phyloP scores from a whole-genome alignment of 1,140 invertebrate genomes.

The Oreohelix idahoensis region DNA sequence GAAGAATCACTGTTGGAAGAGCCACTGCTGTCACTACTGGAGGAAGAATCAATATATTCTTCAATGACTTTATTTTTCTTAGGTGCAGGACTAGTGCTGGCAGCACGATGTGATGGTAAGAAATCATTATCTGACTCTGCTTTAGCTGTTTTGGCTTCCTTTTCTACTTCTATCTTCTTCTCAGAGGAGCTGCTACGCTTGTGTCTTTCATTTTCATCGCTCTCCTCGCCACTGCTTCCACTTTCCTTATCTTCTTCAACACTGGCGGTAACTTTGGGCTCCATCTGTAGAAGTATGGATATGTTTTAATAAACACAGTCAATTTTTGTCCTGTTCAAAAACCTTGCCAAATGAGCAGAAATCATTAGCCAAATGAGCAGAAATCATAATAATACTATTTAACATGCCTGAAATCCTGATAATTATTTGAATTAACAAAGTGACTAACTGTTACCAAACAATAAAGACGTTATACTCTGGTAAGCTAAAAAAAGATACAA shows the following conservation, averaged over 20 bases:
- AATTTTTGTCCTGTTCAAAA: no score
- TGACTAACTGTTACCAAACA: no score
- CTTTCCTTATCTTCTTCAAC: neutral
- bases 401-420: no score
- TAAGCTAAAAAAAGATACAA: no score
- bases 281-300: neutral
- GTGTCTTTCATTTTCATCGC: conserved; percentile 11
- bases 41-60: conserved; percentile 26
- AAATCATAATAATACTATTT: no score
- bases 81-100: conserved; percentile 12
- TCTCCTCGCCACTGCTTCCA: conserved; percentile 4
- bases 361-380: no score
- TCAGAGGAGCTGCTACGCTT: neutral
- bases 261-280: neutral
- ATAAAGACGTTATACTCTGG: no score
- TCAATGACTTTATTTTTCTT: conserved; percentile 18
- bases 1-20: conserved; percentile 38
- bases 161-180: neutral
- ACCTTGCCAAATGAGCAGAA: no score
- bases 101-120: neutral
- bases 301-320: no score
- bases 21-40: conserved; percentile 33
- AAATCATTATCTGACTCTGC: conserved; percentile 22
- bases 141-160: neutral
- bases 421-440: no score